phyloP scores from a whole-genome alignment of 2,888 invertebrate species.

The Germaria angustata region DNA sequence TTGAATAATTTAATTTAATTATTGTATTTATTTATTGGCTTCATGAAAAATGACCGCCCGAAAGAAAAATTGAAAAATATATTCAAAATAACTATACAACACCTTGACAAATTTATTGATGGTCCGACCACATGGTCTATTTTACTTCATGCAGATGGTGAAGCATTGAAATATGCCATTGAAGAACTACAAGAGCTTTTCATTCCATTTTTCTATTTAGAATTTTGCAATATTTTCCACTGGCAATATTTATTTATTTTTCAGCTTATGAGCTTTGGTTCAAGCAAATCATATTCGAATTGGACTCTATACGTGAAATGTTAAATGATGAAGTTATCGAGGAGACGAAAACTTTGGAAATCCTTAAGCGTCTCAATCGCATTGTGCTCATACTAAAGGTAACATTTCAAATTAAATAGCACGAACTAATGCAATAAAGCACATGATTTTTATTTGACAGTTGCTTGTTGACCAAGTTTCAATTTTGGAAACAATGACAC shows the following conservation, averaged over 20 bases:
- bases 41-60: no score
- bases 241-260: background rate
- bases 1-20: no score
- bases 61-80: no score
- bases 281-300: constrained; percentile 98
- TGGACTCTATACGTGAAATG: constrained; percentile 93
- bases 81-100: no score
- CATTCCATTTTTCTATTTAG: background rate
- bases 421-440: background rate
- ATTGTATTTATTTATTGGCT: no score
- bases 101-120: no score
- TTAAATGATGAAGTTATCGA: constrained; percentile 89
- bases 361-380: constrained; percentile 93
- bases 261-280: constrained; percentile 99
- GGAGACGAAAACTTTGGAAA: constrained; percentile 95
- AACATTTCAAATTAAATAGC: constrained; percentile 69
- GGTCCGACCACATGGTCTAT: no score
- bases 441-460: constrained; percentile 80
- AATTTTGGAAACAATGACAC: constrained; percentile 99
- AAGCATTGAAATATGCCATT: no score
- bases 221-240: no score
- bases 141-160: no score
- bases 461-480: constrained; percentile 97
- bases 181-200: constrained; percentile 70
- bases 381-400: constrained; percentile 96